Evolutionary conservation across 2,888 invertebrate species (phyloP).

Genomic region (Crioceris asparagi): DNA sequence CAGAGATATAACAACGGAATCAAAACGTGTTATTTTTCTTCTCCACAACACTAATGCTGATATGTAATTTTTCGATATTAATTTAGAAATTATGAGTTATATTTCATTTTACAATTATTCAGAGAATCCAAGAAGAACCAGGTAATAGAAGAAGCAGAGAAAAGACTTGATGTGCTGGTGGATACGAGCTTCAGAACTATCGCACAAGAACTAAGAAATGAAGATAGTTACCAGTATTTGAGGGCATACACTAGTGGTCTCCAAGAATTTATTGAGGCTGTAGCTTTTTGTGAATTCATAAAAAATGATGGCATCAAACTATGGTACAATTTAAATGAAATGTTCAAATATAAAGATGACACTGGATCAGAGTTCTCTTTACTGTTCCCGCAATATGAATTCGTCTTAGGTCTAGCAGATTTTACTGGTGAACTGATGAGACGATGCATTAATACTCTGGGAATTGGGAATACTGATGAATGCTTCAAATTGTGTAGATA

Average conservation of each 20-base stretch:
- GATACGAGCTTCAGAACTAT: slow-evolving; percentile 53
- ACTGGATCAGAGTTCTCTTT: slow-evolving; percentile 21
- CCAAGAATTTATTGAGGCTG: slow-evolving; percentile 82
- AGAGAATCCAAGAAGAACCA: slow-evolving; percentile 45
- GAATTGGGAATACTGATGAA: slow-evolving; percentile 60
- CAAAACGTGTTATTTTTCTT: slow-evolving; percentile 80
- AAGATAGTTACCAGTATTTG: slow-evolving; percentile 59
- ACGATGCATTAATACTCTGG: slow-evolving; percentile 71
- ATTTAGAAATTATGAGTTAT: background rate
- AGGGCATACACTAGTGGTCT: slow-evolving; percentile 55
- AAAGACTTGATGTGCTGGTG: slow-evolving; percentile 53
- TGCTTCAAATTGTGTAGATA: slow-evolving; percentile 62
- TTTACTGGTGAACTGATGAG: slow-evolving; percentile 88
- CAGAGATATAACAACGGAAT: slow-evolving; percentile 79
- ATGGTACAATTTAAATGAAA: slow-evolving; percentile 35
- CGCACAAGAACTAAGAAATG: slow-evolving; percentile 59
- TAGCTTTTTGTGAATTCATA: slow-evolving; percentile 64
- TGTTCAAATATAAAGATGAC: slow-evolving; percentile 25
- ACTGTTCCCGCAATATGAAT: slow-evolving; percentile 43
- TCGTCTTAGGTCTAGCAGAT: slow-evolving; percentile 72
- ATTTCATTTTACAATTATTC: slow-evolving; percentile 1
- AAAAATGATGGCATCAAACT: slow-evolving; percentile 48
- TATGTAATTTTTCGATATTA: slow-evolving; percentile 25
- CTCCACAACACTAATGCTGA: slow-evolving; percentile 59
- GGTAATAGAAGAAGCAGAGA: slow-evolving; percentile 52